phyloP scores from a whole-genome alignment of 2,797 vertebrate genomes.

The Australoheros facetus region DNA sequence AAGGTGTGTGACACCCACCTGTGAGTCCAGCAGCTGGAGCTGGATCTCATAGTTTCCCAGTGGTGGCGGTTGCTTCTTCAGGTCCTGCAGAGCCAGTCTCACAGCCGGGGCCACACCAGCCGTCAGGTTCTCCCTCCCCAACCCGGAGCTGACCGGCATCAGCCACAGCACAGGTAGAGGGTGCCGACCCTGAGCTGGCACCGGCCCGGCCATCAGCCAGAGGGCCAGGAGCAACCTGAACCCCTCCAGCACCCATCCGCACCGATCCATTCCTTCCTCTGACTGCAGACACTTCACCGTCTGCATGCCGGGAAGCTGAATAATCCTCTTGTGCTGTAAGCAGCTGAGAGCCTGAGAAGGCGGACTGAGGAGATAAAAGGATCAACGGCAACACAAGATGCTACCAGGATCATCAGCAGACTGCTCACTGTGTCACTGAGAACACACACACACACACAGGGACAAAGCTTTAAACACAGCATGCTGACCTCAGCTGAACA shows the following conservation, averaged over 20 bases:
- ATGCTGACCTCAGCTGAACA: not conserved
- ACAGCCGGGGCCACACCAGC: slow-evolving; percentile 56
- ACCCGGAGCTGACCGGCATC: slow-evolving; percentile 45
- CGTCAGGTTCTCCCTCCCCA: slow-evolving; percentile 33
- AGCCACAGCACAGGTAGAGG: slow-evolving; percentile 73
- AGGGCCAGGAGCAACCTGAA: slow-evolving; percentile 28
- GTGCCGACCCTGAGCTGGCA: slow-evolving; percentile 42
- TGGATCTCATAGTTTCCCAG: slow-evolving; percentile 72
- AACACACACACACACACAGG: not conserved
- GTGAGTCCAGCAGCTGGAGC: slow-evolving; percentile 65
- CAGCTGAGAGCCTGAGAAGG: not conserved
- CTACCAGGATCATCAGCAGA: not conserved
- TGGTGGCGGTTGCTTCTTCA: slow-evolving; percentile 54
- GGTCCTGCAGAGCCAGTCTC: slow-evolving; percentile 73
- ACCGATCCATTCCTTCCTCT: slow-evolving; percentile 21
- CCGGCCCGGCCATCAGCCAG: slow-evolving; percentile 17
- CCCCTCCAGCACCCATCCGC: not conserved
- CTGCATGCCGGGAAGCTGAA: not conserved
- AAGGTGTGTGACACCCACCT: slow-evolving; percentile 46
- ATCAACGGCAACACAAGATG: slow-evolving; percentile 51
- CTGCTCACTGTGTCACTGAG: not conserved
- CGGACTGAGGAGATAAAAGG: slow-evolving; percentile 51
- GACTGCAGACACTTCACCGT: not conserved
- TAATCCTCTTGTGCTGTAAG: slow-evolving; percentile 54
- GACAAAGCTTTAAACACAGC: not conserved